Percentiles rank a stretch among this genome's conserved stretches.
Conservation (phyloP, 2,113 vertebrate species). For the Clarias macrocephalus region DNA sequence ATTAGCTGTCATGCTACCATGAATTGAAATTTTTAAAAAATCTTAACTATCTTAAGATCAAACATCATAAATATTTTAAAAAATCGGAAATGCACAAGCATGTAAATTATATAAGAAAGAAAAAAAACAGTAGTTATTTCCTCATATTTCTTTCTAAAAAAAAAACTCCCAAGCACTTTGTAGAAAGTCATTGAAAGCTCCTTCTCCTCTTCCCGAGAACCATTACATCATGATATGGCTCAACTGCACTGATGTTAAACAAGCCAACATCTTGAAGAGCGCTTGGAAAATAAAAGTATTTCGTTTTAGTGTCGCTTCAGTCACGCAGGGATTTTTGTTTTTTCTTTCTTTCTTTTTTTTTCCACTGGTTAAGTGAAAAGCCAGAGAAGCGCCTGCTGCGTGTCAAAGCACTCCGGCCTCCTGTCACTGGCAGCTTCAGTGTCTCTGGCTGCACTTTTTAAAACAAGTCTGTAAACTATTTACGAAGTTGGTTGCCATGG, state of each 20-base stretch:
- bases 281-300: constrained; percentile 20
- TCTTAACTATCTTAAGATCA: too few relatives aligned
- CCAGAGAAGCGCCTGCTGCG: constrained; percentile 56
- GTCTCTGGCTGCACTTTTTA: constrained; percentile 29
- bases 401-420: constrained; percentile 56
- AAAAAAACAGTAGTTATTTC: background rate
- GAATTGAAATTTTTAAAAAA: too few relatives aligned
- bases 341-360: background rate
- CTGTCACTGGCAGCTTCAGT: constrained; percentile 39
- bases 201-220: background rate
- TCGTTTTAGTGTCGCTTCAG: background rate
- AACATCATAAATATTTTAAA: background rate
- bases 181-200: background rate
- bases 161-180: constrained; percentile 1
- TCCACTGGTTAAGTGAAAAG: constrained; percentile 28
- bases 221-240: constrained; percentile 16
- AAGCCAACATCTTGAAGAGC: background rate
- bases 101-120: background rate
- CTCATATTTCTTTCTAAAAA: background rate
- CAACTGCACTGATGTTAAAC: background rate
- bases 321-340: background rate
- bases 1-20: too few relatives aligned
- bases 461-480: constrained; percentile 44
- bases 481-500: constrained; percentile 40
- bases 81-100: background rate